Percentiles rank a stretch among this genome's conserved stretches.
Conservation (phyloP, 2,888 invertebrate genomes). For the Bellardia bayeri region DNA sequence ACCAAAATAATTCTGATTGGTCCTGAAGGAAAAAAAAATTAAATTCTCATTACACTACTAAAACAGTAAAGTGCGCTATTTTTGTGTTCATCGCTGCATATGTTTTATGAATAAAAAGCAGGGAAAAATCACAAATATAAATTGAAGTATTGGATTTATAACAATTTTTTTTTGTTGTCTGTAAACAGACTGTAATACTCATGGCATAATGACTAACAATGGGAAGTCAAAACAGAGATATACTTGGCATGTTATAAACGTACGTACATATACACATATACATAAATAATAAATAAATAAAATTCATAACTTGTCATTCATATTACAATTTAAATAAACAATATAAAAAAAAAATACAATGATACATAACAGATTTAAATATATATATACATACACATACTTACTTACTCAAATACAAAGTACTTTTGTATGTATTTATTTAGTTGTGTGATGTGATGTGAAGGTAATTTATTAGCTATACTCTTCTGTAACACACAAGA, state of each 20-base stretch:
- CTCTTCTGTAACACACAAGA: not conserved
- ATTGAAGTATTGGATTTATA: conserved; percentile 40
- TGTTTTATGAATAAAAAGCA: too few relatives aligned
- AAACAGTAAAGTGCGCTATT: too few relatives aligned
- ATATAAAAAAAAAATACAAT: conserved; percentile 8
- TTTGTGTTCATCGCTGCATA: too few relatives aligned
- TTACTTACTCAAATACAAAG: not conserved
- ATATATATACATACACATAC: not conserved
- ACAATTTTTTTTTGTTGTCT: not conserved
- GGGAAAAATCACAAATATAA: conserved; percentile 1
- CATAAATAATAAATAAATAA: not conserved
- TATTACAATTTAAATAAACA: conserved; percentile 30
- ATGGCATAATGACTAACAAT: conserved; percentile 32
- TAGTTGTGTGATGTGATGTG: not conserved
- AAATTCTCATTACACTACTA: too few relatives aligned
- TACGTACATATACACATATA: not conserved
- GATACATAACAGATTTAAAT: conserved; percentile 25
- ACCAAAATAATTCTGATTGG: too few relatives aligned
- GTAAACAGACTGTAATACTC: not conserved
- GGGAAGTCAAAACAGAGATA: conserved; percentile 43
- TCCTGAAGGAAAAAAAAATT: too few relatives aligned
- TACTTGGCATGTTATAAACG: not conserved
- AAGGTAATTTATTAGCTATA: conserved; percentile 12
- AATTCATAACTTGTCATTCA: conserved; percentile 11
- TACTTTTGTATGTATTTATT: too few relatives aligned